Conservation (phyloP, 2,797 vertebrate genomes). For the Urosaurus nigricauda region DNA sequence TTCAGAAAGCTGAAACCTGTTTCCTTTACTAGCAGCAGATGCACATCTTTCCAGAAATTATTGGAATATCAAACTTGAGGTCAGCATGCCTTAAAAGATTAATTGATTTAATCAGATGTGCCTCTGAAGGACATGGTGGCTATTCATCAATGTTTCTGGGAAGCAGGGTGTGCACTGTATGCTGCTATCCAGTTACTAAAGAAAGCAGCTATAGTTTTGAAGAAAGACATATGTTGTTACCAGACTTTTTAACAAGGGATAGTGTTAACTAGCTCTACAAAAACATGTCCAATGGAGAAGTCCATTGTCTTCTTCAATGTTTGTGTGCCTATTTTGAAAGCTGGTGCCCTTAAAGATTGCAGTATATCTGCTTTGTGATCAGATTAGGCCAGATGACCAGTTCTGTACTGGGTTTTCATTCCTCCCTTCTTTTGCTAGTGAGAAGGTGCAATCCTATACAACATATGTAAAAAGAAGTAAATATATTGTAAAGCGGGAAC, state of each 20-base stretch:
- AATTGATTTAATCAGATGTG: slow-evolving; percentile 69
- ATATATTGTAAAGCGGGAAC: neutral
- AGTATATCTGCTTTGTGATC: neutral
- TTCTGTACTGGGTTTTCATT: neutral
- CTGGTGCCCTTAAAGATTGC: neutral
- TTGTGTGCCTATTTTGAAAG: neutral
- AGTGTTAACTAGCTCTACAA: neutral
- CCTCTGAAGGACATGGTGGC: slow-evolving; percentile 67
- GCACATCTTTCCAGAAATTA: slow-evolving; percentile 64
- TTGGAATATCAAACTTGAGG: slow-evolving; percentile 69
- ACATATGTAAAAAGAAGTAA: neutral
- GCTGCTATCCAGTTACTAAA: slow-evolving; percentile 39
- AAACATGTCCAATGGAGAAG: neutral
- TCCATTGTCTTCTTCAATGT: neutral
- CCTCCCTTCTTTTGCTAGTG: neutral
- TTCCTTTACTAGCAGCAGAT: slow-evolving; percentile 69
- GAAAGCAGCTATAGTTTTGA: slow-evolving; percentile 69
- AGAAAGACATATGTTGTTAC: slow-evolving; percentile 49
- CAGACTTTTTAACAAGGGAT: neutral
- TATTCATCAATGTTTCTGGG: slow-evolving; percentile 54
- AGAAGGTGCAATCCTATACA: neutral
- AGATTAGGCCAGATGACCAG: neutral
- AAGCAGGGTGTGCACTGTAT: too few species aligned
- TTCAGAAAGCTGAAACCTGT: slow-evolving; percentile 56
- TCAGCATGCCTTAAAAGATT: slow-evolving; percentile 66